A percentile compares a stretch with the other conserved stretches of the same genome.
Conservation (phyloP, 2,113 vertebrate genomes). For the Tamias sibiricus region DNA sequence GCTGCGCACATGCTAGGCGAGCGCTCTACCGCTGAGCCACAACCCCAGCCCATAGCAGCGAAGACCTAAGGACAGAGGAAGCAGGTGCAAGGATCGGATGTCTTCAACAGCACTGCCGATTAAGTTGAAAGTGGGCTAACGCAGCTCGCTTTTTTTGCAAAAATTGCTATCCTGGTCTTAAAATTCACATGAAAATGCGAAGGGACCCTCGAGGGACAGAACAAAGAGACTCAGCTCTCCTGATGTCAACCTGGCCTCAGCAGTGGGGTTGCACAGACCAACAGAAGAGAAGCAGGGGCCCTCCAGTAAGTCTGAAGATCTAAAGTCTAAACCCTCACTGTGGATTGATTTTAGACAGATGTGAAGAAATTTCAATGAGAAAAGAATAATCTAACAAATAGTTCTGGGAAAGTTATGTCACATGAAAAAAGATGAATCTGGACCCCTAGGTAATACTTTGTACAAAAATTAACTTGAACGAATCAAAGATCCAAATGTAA, state of each 20-base stretch:
- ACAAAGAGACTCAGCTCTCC: too few species aligned
- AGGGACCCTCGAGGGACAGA: neutral
- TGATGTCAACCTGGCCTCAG: too few species aligned
- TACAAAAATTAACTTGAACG: neutral
- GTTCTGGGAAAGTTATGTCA: neutral
- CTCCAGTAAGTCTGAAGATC: neutral
- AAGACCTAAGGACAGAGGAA: too few species aligned
- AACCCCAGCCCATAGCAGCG: too few species aligned
- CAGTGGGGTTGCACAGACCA: too few species aligned
- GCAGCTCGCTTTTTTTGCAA: neutral
- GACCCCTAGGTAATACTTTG: neutral
- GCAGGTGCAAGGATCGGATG: too few species aligned
- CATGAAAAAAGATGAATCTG: constrained; percentile 28
- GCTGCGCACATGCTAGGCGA: too few species aligned
- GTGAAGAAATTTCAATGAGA: neutral
- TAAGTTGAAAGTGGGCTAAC: neutral
- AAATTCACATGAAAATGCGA: constrained; percentile 29
- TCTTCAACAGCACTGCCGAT: too few species aligned
- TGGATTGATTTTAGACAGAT: constrained; percentile 10
- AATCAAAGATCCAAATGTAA: too few species aligned
- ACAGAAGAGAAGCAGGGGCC: too few species aligned
- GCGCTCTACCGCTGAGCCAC: too few species aligned
- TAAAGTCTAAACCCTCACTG: neutral
- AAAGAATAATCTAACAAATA: too few species aligned
- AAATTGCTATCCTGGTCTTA: neutral